phyloP scores from a whole-genome alignment of 1,140 invertebrate genomes.

The Pararge aegeria region DNA sequence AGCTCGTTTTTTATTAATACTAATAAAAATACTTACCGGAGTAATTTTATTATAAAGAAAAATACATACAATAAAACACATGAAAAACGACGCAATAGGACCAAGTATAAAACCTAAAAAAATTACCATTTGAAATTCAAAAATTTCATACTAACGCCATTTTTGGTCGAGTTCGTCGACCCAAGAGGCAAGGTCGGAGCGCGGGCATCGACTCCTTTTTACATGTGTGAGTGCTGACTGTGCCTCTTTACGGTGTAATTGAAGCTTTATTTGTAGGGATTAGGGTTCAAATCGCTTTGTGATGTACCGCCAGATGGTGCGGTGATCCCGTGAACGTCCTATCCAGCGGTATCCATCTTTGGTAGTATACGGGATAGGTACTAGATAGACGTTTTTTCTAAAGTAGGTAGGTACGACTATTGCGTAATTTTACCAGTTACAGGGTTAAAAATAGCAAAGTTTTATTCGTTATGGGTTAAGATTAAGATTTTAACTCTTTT shows the following conservation, averaged over 20 bases:
- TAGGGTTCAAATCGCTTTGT: constrained; percentile 31
- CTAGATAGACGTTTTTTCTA: constrained; percentile 19
- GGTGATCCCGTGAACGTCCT: constrained; percentile 8
- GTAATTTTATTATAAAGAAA: no score
- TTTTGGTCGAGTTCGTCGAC: constrained; percentile 62
- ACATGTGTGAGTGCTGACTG: constrained; percentile 34
- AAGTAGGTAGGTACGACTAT: constrained; percentile 15
- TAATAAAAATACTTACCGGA: no score
- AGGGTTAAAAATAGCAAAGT: background rate
- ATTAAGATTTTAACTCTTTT: no score
- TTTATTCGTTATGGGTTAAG: no score
- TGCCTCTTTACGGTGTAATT: constrained; percentile 22
- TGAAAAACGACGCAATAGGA: no score
- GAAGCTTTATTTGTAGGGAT: constrained; percentile 20
- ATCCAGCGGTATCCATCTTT: constrained; percentile 23
- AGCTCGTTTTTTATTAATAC: no score
- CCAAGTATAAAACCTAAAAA: background rate
- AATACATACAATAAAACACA: background rate
- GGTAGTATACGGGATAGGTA: constrained; percentile 22
- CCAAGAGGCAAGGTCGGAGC: constrained; percentile 62
- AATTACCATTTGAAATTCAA: constrained; percentile 21
- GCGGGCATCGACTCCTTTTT: constrained; percentile 53
- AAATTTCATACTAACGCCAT: constrained; percentile 43
- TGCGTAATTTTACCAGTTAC: constrained; percentile 15
- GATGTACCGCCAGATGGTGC: constrained; percentile 31